These are phyloP conservation scores for Trematomus loennbergii DNA, from an alignment of 2,113 vertebrate genomes.

Conservation along the genomic window DNA sequence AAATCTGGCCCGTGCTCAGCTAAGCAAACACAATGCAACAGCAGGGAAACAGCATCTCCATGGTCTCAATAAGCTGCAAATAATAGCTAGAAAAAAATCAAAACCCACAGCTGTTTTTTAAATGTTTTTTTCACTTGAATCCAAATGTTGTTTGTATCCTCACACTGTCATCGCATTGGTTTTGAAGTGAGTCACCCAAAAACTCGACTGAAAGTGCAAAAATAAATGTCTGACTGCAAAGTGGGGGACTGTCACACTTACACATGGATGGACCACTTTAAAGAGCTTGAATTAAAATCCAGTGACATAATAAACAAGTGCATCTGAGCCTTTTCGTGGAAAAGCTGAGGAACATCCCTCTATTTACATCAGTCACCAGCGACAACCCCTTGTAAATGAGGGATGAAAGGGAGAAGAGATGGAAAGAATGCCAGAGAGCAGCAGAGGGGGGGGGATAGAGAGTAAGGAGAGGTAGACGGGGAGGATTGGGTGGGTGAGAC, in stretches of 20 bases:
- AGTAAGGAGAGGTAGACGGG: slow-evolving; percentile 14
- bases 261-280: slow-evolving; percentile 41
- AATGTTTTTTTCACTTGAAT: not conserved
- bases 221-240: slow-evolving; percentile 16
- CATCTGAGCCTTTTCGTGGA: slow-evolving; percentile 38
- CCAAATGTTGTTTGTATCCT: slow-evolving; percentile 13
- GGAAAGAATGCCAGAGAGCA: slow-evolving; percentile 47
- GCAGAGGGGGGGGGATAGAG: slow-evolving; percentile 31
- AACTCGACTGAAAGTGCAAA: slow-evolving; percentile 4
- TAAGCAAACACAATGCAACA: slow-evolving; percentile 73
- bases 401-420: slow-evolving; percentile 48
- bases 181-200: slow-evolving; percentile 36
- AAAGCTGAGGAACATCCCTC: slow-evolving; percentile 36
- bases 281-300: slow-evolving; percentile 42
- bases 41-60: slow-evolving; percentile 57
- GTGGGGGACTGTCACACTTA: slow-evolving; percentile 7
- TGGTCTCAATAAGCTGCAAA: slow-evolving; percentile 65
- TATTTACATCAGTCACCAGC: slow-evolving; percentile 36
- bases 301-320: slow-evolving; percentile 51
- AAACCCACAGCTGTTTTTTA: slow-evolving; percentile 13
- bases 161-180: slow-evolving; percentile 15
- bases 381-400: slow-evolving; percentile 30
- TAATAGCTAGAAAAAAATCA: slow-evolving; percentile 56
- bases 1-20: slow-evolving; percentile 70
- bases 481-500: slow-evolving; percentile 30